A percentile compares a stretch with the other conserved stretches of the same genome.
phyloP scores from a whole-genome alignment of 2,113 vertebrate genomes.

The Apaloderma vittatum region DNA sequence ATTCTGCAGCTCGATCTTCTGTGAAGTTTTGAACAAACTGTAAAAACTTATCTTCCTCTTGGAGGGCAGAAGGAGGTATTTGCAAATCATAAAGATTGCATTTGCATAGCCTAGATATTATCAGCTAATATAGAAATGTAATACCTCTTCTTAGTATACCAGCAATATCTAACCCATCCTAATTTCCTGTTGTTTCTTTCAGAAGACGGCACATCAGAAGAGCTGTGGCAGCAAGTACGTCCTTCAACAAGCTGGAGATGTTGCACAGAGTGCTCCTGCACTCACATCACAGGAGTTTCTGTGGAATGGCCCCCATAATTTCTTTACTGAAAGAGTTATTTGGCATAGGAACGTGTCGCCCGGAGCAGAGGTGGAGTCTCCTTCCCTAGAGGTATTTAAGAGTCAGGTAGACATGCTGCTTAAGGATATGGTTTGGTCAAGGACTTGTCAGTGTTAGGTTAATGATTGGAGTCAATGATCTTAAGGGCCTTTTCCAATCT shows the following conservation, averaged over 20 bases:
- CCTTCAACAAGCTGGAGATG: not conserved
- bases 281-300: not conserved
- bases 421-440: no score
- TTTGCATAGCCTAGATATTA: slow-evolving; percentile 8
- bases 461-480: no score
- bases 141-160: not conserved
- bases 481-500: no score
- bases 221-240: not conserved
- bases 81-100: not conserved
- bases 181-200: not conserved
- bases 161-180: not conserved
- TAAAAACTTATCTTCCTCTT: not conserved
- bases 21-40: not conserved
- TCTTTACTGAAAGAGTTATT: no score
- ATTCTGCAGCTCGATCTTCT: not conserved
- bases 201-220: not conserved
- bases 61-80: not conserved
- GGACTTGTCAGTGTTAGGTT: no score
- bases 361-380: no score
- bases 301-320: not conserved
- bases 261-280: not conserved
- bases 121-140: not conserved
- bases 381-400: no score
- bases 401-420: no score
- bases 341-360: no score